A percentile compares a stretch with the other conserved stretches of the same genome.
These are phyloP conservation scores for Leuciscus waleckii DNA, from an alignment of 2,797 vertebrate genomes.

Conservation along the genomic window DNA sequence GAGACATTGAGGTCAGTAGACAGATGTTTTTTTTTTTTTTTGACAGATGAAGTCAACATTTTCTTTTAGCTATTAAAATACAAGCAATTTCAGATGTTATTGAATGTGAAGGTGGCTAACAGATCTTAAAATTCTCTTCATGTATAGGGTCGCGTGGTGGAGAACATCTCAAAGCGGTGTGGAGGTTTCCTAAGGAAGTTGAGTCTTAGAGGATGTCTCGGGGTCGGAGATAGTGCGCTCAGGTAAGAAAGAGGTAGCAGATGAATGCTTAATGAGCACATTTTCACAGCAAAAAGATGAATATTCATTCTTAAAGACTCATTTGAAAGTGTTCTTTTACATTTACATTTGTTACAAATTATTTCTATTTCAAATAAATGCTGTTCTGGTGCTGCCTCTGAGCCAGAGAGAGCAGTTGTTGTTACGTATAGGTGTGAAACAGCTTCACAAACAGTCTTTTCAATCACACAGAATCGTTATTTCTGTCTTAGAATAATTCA, in stretches of 20 bases:
- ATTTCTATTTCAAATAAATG: not conserved
- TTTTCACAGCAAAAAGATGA: not conserved
- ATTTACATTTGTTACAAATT: not conserved
- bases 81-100: not conserved
- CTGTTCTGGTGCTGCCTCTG: not conserved
- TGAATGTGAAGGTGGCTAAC: not conserved
- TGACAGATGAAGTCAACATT: not conserved
- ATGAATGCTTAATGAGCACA: not conserved
- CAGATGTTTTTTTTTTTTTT: not conserved
- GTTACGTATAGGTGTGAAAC: no score
- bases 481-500: no score
- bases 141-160: conserved; percentile 91
- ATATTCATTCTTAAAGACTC: not conserved
- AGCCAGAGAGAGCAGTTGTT: not conserved
- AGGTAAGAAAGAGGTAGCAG: conserved; percentile 75
- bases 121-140: not conserved
- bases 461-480: no score
- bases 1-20: conserved; percentile 92
- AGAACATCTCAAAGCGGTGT: conserved; percentile 97
- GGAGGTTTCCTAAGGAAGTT: conserved; percentile 95
- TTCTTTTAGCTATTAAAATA: not conserved
- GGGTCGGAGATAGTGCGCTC: conserved; percentile 94
- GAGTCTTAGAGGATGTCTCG: conserved; percentile 92
- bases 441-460: no score
- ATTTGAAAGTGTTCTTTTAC: not conserved